Evolutionary conservation across 37 sponge, comb jelly and placozoan genomes (phyloP), one percentile per base, ranked within the genome.

Genomic region (Haliclona indistincta): DNA sequence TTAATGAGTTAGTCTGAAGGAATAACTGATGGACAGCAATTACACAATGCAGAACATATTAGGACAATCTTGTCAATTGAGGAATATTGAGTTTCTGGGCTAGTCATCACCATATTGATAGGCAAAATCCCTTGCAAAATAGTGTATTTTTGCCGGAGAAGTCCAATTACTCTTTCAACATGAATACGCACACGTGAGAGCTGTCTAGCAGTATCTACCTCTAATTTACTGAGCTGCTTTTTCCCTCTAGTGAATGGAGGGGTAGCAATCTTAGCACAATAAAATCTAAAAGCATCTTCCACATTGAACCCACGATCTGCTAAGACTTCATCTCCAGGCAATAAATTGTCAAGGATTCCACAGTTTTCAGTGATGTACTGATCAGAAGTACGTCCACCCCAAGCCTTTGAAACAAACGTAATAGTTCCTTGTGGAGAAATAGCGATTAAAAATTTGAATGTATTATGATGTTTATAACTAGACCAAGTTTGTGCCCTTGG

Each of bases 31-130:
- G n/a, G n/a, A n/a, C n/a, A n/a, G n/a, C n/a, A n/a, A n/a, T n/a
- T n/a, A n/a, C n/a, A n/a, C n/a, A n/a, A n/a, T n/a, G n/a, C n/a
- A n/a, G n/a, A 86, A 67, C 75, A 86, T 22, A 86, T 42, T 42
- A 62, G 38, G 1, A 75, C 87, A 63, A 86, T 42, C 54, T 86
- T 86, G 72, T 86, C 81, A 7, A 86, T 68, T 17, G 43, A 42
- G 39, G 69, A 63, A 56, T 53, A 43, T 10, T 76, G 60, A 17
- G 54, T 35, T 17, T 47, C 7, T 25, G 47, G 61, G 38, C 39
- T 8, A 56, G 68, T 67, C 70, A 79, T 58, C 25, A 58, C 6
- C 26, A 58, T n/a, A 58, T 11, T 25, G 25, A 58, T 20, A 58
- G 23, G 60, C 13, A 58, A n/a, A 8, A 6, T 58, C n/a, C 70